Evolutionary conservation across 2,797 vertebrate genomes (phyloP).

Genomic region (Novumbra hubbsi): DNA sequence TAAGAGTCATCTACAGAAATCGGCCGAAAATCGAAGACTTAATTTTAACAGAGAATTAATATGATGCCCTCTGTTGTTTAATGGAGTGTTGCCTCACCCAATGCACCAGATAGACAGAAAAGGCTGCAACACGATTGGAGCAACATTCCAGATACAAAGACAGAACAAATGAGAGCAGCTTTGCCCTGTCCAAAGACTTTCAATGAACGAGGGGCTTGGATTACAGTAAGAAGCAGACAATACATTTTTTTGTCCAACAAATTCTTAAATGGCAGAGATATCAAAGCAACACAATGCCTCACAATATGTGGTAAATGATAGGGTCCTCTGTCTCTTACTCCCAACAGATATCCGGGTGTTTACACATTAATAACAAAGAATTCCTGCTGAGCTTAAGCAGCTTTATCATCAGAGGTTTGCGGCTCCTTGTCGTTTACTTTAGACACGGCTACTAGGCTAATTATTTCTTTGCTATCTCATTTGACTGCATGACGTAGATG

Average conservation of each 20-base stretch:
- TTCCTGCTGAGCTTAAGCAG: constrained; percentile 42
- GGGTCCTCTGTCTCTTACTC: constrained; percentile 30
- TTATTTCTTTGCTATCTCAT: constrained; percentile 41
- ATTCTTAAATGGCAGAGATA: constrained; percentile 48
- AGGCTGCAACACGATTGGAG: background rate
- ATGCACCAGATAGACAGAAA: background rate
- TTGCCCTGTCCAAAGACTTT: constrained; percentile 47
- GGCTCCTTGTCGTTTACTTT: constrained; percentile 29
- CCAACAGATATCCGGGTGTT: constrained; percentile 36
- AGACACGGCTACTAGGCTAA: constrained; percentile 27
- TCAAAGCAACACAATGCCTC: constrained; percentile 53
- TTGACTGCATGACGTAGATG: constrained; percentile 23
- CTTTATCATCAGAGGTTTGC: constrained; percentile 20
- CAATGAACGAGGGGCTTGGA: constrained; percentile 33
- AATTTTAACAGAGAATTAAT: background rate
- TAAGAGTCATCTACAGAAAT: background rate
- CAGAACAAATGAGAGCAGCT: constrained; percentile 49
- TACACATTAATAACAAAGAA: constrained; percentile 43
- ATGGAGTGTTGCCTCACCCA: background rate
- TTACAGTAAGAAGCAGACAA: constrained; percentile 61
- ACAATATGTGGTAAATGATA: constrained; percentile 50
- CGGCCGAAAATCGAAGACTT: background rate
- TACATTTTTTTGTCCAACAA: constrained; percentile 42
- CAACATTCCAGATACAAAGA: constrained; percentile 42
- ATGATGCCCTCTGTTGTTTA: background rate